Evolutionary conservation across 2,888 invertebrate species (phyloP).

Genomic region (Cephus nigrinus): DNA sequence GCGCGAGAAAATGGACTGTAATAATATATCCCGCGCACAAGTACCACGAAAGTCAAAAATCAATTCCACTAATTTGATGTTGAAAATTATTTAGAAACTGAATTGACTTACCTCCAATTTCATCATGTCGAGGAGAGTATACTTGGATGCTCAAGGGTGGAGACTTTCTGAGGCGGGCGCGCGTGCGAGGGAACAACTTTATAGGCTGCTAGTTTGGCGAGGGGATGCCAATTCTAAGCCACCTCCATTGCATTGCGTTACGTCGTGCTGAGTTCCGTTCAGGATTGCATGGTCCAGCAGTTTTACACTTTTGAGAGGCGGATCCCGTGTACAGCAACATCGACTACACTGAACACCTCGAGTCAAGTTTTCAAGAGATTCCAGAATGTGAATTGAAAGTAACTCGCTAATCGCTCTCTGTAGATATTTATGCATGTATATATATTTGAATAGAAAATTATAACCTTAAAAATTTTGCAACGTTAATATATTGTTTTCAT

Average conservation of each 20-base stretch:
- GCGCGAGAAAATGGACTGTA: too few species aligned
- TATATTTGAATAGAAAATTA: too few species aligned
- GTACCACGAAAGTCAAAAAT: too few species aligned
- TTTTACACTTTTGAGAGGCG: slow-evolving; percentile 20
- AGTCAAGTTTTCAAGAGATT: too few species aligned
- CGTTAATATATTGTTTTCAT: too few species aligned
- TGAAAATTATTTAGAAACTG: background rate
- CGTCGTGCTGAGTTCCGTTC: slow-evolving; percentile 6
- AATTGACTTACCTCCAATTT: slow-evolving; percentile 37
- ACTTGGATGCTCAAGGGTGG: slow-evolving; percentile 55
- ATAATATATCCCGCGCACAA: too few species aligned
- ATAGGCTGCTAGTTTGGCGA: slow-evolving; percentile 53
- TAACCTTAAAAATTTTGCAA: too few species aligned
- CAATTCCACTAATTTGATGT: too few species aligned
- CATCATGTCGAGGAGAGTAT: slow-evolving; percentile 36
- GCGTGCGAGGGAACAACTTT: slow-evolving; percentile 61
- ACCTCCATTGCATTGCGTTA: slow-evolving; percentile 21
- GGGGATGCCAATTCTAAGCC: slow-evolving; percentile 49
- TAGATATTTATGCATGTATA: too few species aligned
- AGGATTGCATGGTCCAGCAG: slow-evolving; percentile 20
- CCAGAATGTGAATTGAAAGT: too few species aligned
- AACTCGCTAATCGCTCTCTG: too few species aligned
- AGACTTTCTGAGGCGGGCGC: slow-evolving; percentile 63
- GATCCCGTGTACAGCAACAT: background rate
- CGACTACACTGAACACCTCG: too few species aligned